phyloP scores from a whole-genome alignment of 2,797 vertebrate species.

The Buphagus erythrorhynchus region DNA sequence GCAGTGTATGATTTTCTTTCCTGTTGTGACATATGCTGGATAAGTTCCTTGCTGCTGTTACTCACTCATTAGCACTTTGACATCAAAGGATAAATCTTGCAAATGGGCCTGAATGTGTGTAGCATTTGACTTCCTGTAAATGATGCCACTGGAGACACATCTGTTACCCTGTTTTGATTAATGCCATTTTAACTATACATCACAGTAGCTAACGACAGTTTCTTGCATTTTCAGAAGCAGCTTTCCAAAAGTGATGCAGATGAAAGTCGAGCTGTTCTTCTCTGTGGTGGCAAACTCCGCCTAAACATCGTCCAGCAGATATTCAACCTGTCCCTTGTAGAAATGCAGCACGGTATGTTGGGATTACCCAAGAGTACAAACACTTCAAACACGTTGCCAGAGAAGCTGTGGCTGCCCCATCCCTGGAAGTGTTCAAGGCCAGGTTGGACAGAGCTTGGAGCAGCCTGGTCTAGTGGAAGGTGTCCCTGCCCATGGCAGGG shows the following conservation, averaged over 20 bases:
- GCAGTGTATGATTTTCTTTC: neutral
- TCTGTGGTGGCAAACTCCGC: slow-evolving; percentile 89
- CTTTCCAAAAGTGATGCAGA: slow-evolving; percentile 17
- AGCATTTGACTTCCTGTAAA: neutral
- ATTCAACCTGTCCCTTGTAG: slow-evolving; percentile 86
- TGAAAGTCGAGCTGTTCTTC: slow-evolving; percentile 85
- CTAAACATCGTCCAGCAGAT: slow-evolving; percentile 85
- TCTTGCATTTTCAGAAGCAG: slow-evolving; percentile 67
- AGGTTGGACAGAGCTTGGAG: neutral
- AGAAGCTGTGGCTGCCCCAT: neutral
- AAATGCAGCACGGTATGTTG: slow-evolving; percentile 92
- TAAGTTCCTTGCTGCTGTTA: neutral
- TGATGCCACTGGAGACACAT: accelerated
- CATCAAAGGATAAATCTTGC: neutral
- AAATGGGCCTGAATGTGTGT: neutral
- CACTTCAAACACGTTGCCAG: neutral
- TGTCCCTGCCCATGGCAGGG: neutral
- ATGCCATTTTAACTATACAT: neutral
- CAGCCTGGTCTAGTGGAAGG: neutral
- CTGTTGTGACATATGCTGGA: neutral
- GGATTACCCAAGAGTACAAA: neutral
- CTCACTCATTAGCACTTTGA: neutral
- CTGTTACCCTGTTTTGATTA: neutral
- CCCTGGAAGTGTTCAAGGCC: neutral
- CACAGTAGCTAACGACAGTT: neutral